A percentile compares a stretch with the other conserved stretches of the same genome.
phyloP scores from a whole-genome alignment of 2,888 invertebrate species.

The Orthosia incerta region DNA sequence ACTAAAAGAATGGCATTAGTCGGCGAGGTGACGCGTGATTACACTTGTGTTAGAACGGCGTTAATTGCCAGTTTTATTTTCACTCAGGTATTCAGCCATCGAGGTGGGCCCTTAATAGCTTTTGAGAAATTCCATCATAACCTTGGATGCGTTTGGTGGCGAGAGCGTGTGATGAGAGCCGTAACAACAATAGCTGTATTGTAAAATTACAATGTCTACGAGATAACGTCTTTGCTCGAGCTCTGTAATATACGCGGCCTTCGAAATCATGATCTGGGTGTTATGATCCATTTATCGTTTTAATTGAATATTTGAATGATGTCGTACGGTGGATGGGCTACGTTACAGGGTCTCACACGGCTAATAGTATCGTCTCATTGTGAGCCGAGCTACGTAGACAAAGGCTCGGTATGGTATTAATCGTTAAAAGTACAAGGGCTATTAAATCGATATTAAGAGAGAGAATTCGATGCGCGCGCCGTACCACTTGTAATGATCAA shows the following conservation, averaged over 20 bases:
- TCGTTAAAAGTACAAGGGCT: conserved; percentile 83
- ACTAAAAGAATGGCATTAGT: conserved; percentile 74
- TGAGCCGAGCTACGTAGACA: conserved; percentile 74
- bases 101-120: conserved; percentile 76
- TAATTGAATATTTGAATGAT: conserved; percentile 69
- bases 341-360: conserved; percentile 59
- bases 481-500: conserved; percentile 89
- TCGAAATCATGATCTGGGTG: conserved; percentile 55
- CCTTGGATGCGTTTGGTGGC: conserved; percentile 69
- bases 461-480: conserved; percentile 86
- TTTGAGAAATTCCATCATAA: conserved; percentile 77
- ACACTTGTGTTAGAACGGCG: conserved; percentile 75
- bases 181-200: conserved; percentile 75
- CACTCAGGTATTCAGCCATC: conserved; percentile 72
- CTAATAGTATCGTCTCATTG: conserved; percentile 75
- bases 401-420: conserved; percentile 82
- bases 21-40: conserved; percentile 76
- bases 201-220: conserved; percentile 80
- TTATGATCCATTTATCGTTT: conserved; percentile 50
- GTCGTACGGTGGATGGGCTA: conserved; percentile 56
- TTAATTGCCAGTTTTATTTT: conserved; percentile 78
- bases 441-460: conserved; percentile 88
- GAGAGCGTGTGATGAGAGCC: conserved; percentile 61
- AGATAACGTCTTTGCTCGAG: conserved; percentile 71
- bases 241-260: conserved; percentile 67